Conservation (phyloP, 2,888 invertebrate species). For the Drosophila kambysellisi region DNA sequence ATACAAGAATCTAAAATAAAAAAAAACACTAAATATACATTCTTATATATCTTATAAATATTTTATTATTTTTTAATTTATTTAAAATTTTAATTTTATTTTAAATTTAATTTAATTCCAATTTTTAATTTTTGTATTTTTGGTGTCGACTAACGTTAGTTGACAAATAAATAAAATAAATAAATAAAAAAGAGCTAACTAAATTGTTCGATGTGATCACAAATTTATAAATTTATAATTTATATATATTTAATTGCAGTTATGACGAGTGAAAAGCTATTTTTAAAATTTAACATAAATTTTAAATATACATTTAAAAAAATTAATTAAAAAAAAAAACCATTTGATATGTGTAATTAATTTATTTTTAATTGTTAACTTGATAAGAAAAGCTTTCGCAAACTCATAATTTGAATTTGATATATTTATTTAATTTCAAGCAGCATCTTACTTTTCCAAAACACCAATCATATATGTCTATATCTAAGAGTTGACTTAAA, state of each 20-base stretch:
- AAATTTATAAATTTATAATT: neutral
- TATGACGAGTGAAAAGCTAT: neutral
- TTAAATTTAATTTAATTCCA: no score
- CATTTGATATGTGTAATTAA: neutral
- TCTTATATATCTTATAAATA: no score
- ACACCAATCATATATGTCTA: neutral
- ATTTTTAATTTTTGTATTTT: no score
- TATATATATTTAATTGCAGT: neutral
- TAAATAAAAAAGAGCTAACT: no score
- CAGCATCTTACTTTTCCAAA: neutral
- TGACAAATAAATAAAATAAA: no score
- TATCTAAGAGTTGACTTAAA: neutral
- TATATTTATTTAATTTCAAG: neutral
- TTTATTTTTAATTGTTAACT: neutral
- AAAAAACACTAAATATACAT: no score
- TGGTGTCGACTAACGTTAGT: no score
- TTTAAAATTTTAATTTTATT: no score
- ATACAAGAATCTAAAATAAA: no score
- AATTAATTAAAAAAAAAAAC: fast-evolving
- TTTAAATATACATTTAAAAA: neutral
- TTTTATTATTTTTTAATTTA: no score
- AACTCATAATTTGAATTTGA: neutral
- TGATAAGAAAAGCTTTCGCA: neutral
- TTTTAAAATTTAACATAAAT: neutral
- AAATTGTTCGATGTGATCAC: neutral